Evolutionary conservation across 2,113 vertebrate species (phyloP).

Genomic region (Odontophorus gujanensis): DNA sequence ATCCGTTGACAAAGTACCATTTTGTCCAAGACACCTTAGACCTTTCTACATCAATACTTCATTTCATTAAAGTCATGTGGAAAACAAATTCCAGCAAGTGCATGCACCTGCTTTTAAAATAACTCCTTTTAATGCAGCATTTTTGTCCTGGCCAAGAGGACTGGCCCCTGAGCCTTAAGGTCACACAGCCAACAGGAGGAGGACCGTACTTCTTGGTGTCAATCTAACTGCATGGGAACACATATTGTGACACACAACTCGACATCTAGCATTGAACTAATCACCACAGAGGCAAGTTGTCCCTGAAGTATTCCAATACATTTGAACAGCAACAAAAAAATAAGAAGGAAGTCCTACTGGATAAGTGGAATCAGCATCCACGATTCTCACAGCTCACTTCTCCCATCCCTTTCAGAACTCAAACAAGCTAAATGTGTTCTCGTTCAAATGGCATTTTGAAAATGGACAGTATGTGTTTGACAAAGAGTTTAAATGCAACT

Average conservation of each 20-base stretch:
- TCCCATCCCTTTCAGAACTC: conserved; percentile 20
- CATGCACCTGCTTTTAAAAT: neutral
- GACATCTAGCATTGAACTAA: neutral
- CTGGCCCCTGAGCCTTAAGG: neutral
- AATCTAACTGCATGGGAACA: neutral
- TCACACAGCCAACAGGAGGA: neutral
- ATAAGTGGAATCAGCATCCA: conserved; percentile 12
- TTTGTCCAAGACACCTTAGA: conserved; percentile 37
- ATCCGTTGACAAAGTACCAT: conserved; percentile 9
- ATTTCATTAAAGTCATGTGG: conserved; percentile 13
- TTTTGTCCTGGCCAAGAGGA: neutral
- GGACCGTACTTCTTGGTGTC: neutral
- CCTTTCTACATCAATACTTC: neutral
- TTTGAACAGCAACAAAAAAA: conserved; percentile 3
- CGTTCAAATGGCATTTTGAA: conserved; percentile 16
- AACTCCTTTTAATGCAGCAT: neutral
- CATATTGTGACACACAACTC: neutral
- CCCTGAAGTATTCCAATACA: neutral
- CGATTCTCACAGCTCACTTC: conserved; percentile 27
- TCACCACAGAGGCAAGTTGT: neutral
- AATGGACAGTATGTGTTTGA: conserved; percentile 5
- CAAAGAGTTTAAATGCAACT: neutral
- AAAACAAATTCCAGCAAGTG: conserved; percentile 2
- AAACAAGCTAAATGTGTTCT: neutral
- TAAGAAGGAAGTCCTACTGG: neutral